These are phyloP conservation scores for Anaspis maculata DNA, from an alignment of 2,888 invertebrate genomes.

Conservation along the genomic window DNA sequence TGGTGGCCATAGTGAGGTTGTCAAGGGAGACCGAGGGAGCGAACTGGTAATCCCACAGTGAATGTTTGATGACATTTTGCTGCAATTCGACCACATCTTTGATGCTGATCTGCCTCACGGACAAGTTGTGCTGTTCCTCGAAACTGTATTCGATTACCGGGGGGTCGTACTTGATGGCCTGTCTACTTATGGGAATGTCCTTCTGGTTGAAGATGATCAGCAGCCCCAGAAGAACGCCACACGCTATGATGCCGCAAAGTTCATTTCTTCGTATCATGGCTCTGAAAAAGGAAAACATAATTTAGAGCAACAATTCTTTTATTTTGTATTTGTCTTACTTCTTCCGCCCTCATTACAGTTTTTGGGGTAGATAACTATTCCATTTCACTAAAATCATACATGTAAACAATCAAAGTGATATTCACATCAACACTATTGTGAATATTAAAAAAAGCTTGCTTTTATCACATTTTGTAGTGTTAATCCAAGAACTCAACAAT, in stretches of 20 bases:
- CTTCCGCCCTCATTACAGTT: too few species aligned
- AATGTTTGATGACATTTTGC: conserved; percentile 46
- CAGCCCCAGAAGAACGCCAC: conserved; percentile 23
- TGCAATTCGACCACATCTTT: conserved; percentile 51
- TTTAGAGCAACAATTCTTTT: too few species aligned
- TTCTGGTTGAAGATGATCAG: conserved; percentile 26
- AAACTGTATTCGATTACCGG: conserved; percentile 2
- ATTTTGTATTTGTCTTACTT: too few species aligned
- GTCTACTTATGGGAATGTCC: conserved; percentile 12
- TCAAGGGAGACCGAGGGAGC: conserved; percentile 53
- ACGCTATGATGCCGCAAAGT: conserved; percentile 21
- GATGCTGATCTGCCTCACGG: conserved; percentile 38
- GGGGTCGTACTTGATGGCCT: conserved; percentile 1
- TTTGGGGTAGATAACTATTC: too few species aligned
- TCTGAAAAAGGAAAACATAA: too few species aligned
- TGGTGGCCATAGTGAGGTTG: conserved; percentile 60
- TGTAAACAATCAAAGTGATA: too few species aligned
- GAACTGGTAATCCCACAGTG: conserved; percentile 55
- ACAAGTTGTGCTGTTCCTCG: conserved; percentile 3
- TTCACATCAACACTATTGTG: too few species aligned
- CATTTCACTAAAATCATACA: too few species aligned
- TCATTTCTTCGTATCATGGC: conserved; percentile 27
- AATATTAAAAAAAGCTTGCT: too few species aligned
- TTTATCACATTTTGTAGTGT: too few species aligned
- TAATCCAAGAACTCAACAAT: too few species aligned